These are phyloP conservation scores for Melierax canorus DNA, from an alignment of 2,113 vertebrate genomes.

Conservation along the genomic window DNA sequence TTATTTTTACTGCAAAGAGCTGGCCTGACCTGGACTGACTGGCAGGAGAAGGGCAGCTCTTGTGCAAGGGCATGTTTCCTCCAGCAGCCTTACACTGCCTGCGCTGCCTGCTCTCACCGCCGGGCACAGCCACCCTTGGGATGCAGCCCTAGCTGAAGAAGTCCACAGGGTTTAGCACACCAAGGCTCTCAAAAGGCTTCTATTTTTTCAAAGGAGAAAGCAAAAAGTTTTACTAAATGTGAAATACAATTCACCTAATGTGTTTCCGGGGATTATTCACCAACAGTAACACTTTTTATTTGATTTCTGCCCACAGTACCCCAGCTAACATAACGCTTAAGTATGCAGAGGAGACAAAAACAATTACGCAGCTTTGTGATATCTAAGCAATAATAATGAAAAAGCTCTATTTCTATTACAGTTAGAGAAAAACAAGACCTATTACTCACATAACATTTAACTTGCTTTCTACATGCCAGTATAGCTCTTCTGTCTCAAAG, in stretches of 20 bases:
- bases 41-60: background rate
- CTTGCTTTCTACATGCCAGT: background rate
- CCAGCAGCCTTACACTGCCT: background rate
- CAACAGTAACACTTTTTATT: background rate
- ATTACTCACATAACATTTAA: background rate
- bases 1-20: background rate
- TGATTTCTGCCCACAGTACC: background rate
- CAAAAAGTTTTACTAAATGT: background rate
- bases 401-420: background rate
- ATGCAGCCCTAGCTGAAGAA: background rate
- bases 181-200: background rate
- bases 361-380: background rate
- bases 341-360: background rate
- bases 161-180: background rate
- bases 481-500: background rate
- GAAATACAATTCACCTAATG: background rate
- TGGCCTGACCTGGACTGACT: background rate
- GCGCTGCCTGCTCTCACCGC: background rate
- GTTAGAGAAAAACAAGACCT: background rate
- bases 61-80: background rate
- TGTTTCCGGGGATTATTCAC: background rate
- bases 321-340: background rate
- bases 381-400: background rate
- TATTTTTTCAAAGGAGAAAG: background rate
- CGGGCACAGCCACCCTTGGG: rapidly evolving